These are phyloP conservation scores for Pantala flavescens DNA, from an alignment of 1,140 invertebrate species.

Conservation along the genomic window DNA sequence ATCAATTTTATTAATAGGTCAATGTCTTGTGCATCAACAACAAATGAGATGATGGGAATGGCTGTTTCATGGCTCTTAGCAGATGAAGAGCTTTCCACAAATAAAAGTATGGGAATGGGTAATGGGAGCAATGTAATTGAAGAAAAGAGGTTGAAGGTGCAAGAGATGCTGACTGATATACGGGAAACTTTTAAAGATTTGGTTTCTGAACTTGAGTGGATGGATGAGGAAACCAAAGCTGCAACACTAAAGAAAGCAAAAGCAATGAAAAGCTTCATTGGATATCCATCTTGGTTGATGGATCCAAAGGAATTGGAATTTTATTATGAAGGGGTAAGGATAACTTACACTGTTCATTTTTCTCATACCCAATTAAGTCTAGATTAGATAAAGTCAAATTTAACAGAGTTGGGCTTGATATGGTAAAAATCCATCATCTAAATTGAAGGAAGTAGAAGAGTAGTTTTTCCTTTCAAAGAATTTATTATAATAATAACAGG, in stretches of 20 bases:
- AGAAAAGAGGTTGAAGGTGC: constrained; percentile 37
- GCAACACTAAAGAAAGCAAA: constrained; percentile 60
- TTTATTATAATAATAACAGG: too few relatives aligned
- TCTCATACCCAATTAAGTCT: too few relatives aligned
- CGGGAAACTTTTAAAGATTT: constrained; percentile 62
- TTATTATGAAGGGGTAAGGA: constrained; percentile 50
- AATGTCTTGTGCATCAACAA: constrained; percentile 48
- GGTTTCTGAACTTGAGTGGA: constrained; percentile 63
- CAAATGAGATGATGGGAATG: constrained; percentile 57
- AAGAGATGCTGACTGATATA: constrained; percentile 68
- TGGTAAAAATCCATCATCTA: too few relatives aligned
- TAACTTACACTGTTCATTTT: too few relatives aligned
- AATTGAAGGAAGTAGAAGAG: too few relatives aligned
- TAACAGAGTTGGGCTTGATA: too few relatives aligned
- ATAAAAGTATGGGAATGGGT: not conserved
- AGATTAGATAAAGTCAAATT: too few relatives aligned
- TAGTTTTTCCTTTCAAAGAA: too few relatives aligned
- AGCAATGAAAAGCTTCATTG: constrained; percentile 62
- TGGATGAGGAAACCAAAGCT: constrained; percentile 69
- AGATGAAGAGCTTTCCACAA: not conserved
- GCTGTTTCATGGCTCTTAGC: constrained; percentile 38
- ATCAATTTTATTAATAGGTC: constrained; percentile 34
- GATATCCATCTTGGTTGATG: constrained; percentile 70
- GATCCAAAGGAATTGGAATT: constrained; percentile 47
- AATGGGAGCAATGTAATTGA: not conserved